Base-by-base conservation (phyloP, 2,888 invertebrate species). In the Lissonota sp. region DNA sequence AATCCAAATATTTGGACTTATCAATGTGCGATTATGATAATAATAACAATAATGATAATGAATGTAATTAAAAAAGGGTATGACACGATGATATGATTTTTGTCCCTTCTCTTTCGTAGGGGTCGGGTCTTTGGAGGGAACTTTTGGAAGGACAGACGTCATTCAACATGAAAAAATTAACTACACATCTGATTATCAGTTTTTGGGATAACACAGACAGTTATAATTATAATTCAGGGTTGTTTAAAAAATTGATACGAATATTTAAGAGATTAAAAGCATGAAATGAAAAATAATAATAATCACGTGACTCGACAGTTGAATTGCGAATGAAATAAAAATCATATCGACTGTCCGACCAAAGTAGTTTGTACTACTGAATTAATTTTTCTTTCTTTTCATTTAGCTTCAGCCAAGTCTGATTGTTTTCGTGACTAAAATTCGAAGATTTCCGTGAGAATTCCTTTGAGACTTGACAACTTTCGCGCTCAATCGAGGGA, bases 101-200 rank as follows among this genome's bases (percentile, higher is more conserved):
- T 88, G 86, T 91, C 90, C 89, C 90, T 91, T 91, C 37, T 40
- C 66, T 69, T 92, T 91, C 91, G 88, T 89, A 91, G 92, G 92
- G 91, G 91, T 91, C 91, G 90, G 92, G 91, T 91, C 83, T 85
- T n/a, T 64, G 73, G 62, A 74, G 72, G 75, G 86, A 53, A 85
- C 83, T 26, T 26, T 83, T 79, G 85, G 85, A 84, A 86, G 86
- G 60, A n/a, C n/a, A 86, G 86, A 87, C 77, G 85, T 90, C 90
- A 91, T 91, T 90, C 90, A 90, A 90, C 88, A 92, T 86, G 90
- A 90, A 26, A 26, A 26, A 87, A 83, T 90, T 86, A 91, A 88
- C 91, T 91, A 92, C 92, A 90, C 91, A 91, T 84, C 86, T 87
- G 84, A 83, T 81, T 83, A 83, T 82, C 72, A 75, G 44, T 53